These are phyloP conservation scores for Artibeus jamaicensis DNA, from an alignment of 2,797 vertebrate genomes.

Conservation along the genomic window DNA sequence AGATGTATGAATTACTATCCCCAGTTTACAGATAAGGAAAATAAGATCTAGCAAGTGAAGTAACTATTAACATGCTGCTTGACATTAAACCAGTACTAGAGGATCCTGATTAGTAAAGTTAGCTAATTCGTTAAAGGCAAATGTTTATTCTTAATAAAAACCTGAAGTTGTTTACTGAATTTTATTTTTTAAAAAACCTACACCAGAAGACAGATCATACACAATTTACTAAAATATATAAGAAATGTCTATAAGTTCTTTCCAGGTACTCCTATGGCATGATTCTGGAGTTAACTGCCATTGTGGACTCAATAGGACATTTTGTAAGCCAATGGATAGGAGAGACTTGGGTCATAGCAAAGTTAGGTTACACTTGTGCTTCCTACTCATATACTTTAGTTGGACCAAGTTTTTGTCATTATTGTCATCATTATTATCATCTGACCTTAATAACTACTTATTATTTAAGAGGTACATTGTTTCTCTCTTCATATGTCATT, in stretches of 20 bases:
- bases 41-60: background rate
- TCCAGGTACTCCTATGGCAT: background rate
- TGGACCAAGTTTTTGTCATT: background rate
- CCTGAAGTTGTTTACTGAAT: background rate
- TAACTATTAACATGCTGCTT: background rate
- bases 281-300: background rate
- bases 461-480: background rate
- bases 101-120: background rate
- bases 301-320: background rate
- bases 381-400: background rate
- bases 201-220: background rate
- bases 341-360: background rate
- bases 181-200: background rate
- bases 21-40: background rate
- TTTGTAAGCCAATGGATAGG: background rate
- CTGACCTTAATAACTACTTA: background rate
- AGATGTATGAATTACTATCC: background rate
- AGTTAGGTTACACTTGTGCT: background rate
- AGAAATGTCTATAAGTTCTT: background rate
- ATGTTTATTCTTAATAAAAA: background rate
- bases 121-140: background rate
- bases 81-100: background rate
- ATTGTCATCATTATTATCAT: background rate
- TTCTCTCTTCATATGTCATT: background rate
- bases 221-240: background rate